Evolutionary conservation across 2,113 vertebrate species (phyloP).

Genomic region (Neofelis nebulosa): DNA sequence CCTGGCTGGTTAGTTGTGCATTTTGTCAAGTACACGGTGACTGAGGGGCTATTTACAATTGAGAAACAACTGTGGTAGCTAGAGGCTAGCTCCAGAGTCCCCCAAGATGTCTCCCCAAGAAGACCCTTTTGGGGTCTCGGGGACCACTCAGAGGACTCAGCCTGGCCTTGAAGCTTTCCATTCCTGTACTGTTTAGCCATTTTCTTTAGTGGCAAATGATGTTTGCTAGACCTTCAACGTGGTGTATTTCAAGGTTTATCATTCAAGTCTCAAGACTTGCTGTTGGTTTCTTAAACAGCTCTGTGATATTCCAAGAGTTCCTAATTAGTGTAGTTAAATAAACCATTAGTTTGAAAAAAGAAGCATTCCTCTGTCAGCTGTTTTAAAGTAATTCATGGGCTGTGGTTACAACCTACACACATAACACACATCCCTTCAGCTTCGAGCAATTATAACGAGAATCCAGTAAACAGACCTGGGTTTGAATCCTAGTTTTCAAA

Average conservation of each 20-base stretch:
- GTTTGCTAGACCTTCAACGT: neutral
- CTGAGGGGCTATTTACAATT: neutral
- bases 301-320: slow-evolving; percentile 23
- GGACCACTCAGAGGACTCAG: neutral
- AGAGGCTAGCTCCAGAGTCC: neutral
- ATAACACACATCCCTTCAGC: neutral
- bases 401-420: neutral
- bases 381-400: slow-evolving; percentile 19
- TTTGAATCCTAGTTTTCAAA: slow-evolving; percentile 20
- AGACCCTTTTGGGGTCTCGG: neutral
- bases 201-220: neutral
- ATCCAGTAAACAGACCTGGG: neutral
- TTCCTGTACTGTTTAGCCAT: neutral
- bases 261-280: slow-evolving; percentile 6
- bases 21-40: neutral
- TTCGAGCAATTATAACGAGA: neutral
- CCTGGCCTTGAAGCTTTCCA: neutral
- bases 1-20: neutral
- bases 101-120: neutral
- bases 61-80: neutral
- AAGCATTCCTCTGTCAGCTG: neutral
- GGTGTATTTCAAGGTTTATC: neutral
- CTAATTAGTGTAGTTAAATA: slow-evolving; percentile 16
- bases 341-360: slow-evolving; percentile 7
- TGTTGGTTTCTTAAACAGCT: slow-evolving; percentile 32